Base-by-base conservation (phyloP, 2,888 invertebrate species). In the Alsophila aescularia region DNA sequence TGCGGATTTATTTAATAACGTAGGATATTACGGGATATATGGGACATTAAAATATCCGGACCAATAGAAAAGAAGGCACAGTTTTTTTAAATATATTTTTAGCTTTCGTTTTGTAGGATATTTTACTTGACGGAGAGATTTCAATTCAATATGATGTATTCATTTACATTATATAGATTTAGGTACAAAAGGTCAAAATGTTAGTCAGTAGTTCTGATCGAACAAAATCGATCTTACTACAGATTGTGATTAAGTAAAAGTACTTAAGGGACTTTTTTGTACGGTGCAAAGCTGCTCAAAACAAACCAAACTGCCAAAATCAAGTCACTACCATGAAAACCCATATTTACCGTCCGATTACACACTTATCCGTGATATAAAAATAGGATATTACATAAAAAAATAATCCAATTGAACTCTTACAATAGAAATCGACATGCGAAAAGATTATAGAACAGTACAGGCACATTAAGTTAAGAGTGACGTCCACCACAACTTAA, bases 351-450 rank as follows among this genome's bases (percentile, higher is more conserved):
- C 39, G 15, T 8, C 2, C 41, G 58, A 50, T 47, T 48, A 39
- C 39, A 48, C 43, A 39, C n/a, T 21, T 21, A 42, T 36, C 15
- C 48, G 29, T 29, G 36, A 47, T 24, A 47, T 42, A 36, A 42
- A 13, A 12, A 14, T 9, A 2, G 21, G 18, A 24, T 32, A 32
- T n/a, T 32, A 32, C 32, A 32, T 32, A 45, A 18, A 18, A 18
- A 36, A 59, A 66, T 65, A 63, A 66, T 64, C 66, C 66, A 58
- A 64, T 64, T 58, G 60, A 57, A 58, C 54, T 41, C 45, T 8
- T 48, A 66, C 61, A 66, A 66, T 61, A 55, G 60, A 37, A 52
- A 37, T 49, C 54, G 62, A 58, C 64, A 60, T 60, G 60, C 60
- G 59, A 53, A 55, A 57, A 62, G 60, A 60, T 64, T 60, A 58